phyloP scores from a whole-genome alignment of 2,888 invertebrate genomes.

The Drosophila mayaguana region DNA sequence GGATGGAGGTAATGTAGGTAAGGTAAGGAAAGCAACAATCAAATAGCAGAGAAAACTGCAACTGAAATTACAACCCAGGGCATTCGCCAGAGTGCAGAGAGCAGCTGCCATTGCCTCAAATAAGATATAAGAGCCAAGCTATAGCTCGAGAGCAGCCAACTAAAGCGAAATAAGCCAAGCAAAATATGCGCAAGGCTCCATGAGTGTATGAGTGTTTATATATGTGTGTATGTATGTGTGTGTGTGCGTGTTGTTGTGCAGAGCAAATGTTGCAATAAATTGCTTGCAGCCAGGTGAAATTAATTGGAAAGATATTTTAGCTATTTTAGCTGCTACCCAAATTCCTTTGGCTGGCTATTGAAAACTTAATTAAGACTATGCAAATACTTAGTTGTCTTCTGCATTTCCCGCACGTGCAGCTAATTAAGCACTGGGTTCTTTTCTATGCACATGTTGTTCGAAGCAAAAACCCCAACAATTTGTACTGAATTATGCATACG shows the following conservation, averaged over 20 bases:
- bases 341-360: conserved; percentile 36
- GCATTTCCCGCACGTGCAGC: conserved; percentile 6
- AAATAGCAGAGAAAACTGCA: conserved; percentile 68
- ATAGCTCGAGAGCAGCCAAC: conserved; percentile 44
- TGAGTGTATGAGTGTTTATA: not conserved
- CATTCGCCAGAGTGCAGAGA: conserved; percentile 28
- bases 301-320: conserved; percentile 79
- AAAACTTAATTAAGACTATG: conserved; percentile 54
- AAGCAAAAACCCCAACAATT: not conserved
- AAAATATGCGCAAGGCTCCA: conserved; percentile 51
- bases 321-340: conserved; percentile 58
- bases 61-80: conserved; percentile 76
- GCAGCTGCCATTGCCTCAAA: conserved; percentile 64
- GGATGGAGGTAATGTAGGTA: conserved; percentile 16
- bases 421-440: conserved; percentile 26
- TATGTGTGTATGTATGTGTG: not conserved
- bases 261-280: conserved; percentile 73
- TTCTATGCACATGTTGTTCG: conserved; percentile 3
- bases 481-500: conserved; percentile 52
- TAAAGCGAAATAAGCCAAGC: conserved; percentile 52
- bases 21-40: conserved; percentile 60
- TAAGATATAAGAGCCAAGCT: conserved; percentile 65
- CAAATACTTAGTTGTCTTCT: conserved; percentile 30
- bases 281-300: conserved; percentile 71
- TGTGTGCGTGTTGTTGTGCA: not conserved